A percentile compares a stretch with the other conserved stretches of the same genome.
phyloP scores from a whole-genome alignment of 2,888 invertebrate species.

The Melieria crassipennis region DNA sequence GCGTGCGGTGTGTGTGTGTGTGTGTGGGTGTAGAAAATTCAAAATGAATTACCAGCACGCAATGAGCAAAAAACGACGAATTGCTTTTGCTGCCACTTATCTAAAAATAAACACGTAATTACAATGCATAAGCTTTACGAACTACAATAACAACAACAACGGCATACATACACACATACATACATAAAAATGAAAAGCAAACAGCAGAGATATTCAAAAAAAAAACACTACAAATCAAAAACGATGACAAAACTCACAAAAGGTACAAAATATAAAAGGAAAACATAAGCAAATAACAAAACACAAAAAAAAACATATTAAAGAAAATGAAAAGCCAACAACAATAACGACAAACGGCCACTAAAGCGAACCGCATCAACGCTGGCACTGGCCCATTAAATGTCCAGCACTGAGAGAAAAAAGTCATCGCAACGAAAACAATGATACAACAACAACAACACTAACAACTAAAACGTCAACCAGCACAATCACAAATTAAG shows the following conservation, averaged over 20 bases:
- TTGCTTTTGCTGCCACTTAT: too few relatives aligned
- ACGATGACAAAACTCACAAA: too few relatives aligned
- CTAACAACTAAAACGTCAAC: slow-evolving; percentile 32
- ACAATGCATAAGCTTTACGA: too few relatives aligned
- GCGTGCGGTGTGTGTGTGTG: slow-evolving; percentile 1
- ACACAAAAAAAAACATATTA: not conserved
- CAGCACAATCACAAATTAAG: not conserved
- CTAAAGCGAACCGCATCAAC: not conserved
- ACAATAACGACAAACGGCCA: not conserved
- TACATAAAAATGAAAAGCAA: too few relatives aligned
- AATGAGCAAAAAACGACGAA: not conserved
- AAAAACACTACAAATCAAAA: too few relatives aligned
- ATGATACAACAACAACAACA: not conserved
- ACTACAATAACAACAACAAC: too few relatives aligned
- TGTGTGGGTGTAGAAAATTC: not conserved
- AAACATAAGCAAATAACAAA: not conserved
- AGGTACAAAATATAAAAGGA: not conserved
- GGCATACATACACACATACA: too few relatives aligned
- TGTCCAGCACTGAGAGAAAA: not conserved
- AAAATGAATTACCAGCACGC: slow-evolving; percentile 8
- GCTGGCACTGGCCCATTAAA: too few relatives aligned
- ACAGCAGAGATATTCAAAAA: too few relatives aligned
- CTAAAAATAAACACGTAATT: too few relatives aligned
- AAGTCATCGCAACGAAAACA: not conserved
- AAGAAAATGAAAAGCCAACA: not conserved